Percentiles rank a stretch among this genome's conserved stretches.
Evolutionary conservation across 2,113 vertebrate genomes (phyloP).

Genomic region (Arvicanthis niloticus): DNA sequence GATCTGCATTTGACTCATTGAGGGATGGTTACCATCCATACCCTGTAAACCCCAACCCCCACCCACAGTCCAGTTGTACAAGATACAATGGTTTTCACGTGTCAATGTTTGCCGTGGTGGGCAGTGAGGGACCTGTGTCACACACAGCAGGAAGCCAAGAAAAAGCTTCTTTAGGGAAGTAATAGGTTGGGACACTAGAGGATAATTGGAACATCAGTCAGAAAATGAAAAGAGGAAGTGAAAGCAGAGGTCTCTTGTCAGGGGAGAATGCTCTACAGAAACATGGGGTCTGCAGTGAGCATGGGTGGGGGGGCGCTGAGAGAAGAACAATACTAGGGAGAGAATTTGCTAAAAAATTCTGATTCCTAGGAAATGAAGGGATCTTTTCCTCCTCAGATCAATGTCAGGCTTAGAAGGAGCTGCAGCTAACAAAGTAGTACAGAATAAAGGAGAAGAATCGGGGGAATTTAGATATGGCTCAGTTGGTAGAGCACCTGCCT

Average conservation of each 20-base stretch:
- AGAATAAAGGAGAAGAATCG: background rate
- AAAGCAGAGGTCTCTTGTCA: background rate
- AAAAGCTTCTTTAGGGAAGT: background rate
- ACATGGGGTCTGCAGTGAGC: background rate
- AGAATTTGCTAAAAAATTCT: background rate
- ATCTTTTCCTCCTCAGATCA: background rate
- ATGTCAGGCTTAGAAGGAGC: background rate
- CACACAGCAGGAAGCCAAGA: background rate
- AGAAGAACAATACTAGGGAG: background rate
- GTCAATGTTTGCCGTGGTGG: background rate
- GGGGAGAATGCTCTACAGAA: background rate
- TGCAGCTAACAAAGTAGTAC: background rate
- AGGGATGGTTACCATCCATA: too few species aligned
- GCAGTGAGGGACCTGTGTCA: background rate
- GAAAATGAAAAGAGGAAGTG: rapidly evolving
- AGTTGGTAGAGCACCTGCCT: background rate
- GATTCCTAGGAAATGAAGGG: background rate
- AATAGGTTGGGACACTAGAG: background rate
- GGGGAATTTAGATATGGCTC: background rate
- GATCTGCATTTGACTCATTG: background rate
- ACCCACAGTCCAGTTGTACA: too few species aligned
- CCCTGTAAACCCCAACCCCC: background rate
- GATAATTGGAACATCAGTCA: background rate
- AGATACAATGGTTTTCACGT: rapidly evolving
- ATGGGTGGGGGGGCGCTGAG: background rate